Evolutionary conservation across 1,140 invertebrate species (phyloP).

Genomic region (Lineus longissimus): DNA sequence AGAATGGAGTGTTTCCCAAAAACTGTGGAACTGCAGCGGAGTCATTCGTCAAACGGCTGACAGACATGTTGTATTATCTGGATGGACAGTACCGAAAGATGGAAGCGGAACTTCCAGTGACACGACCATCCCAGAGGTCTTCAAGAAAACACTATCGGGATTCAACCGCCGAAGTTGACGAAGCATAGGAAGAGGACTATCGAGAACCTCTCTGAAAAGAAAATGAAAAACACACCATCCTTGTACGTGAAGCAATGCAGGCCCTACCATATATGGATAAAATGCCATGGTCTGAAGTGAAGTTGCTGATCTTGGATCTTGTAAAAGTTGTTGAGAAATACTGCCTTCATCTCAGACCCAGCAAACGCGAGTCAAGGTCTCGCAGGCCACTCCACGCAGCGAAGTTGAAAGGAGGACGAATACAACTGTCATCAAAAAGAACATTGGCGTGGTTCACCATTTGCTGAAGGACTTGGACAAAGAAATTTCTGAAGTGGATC

Average conservation of each 20-base stretch:
- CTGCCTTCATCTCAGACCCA: not conserved
- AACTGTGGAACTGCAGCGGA: not conserved
- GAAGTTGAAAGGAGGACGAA: not conserved
- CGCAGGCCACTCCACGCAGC: slow-evolving; percentile 1
- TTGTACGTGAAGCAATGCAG: not conserved
- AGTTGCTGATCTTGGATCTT: not conserved
- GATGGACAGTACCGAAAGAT: slow-evolving; percentile 5
- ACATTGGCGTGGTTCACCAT: not conserved
- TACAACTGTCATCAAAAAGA: not conserved
- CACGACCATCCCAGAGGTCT: not conserved
- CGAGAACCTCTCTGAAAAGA: not conserved
- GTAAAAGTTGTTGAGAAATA: not conserved
- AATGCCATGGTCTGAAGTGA: not conserved
- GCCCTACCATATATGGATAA: not conserved
- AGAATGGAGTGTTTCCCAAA: not conserved
- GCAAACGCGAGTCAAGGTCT: not conserved
- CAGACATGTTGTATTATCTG: not conserved
- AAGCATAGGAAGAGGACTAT: slow-evolving; percentile 5
- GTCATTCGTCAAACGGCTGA: not conserved
- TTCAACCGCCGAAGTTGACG: not conserved
- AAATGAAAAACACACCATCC: not conserved
- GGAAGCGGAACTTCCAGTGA: not conserved
- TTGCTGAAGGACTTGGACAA: slow-evolving; percentile 1
- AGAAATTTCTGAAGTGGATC: not conserved
- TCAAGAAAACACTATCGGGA: not conserved